Evolutionary conservation across 2,797 vertebrate genomes (phyloP), one percentile per base, ranked within the genome.

Genomic region (Brachyrhaphis roseni): DNA sequence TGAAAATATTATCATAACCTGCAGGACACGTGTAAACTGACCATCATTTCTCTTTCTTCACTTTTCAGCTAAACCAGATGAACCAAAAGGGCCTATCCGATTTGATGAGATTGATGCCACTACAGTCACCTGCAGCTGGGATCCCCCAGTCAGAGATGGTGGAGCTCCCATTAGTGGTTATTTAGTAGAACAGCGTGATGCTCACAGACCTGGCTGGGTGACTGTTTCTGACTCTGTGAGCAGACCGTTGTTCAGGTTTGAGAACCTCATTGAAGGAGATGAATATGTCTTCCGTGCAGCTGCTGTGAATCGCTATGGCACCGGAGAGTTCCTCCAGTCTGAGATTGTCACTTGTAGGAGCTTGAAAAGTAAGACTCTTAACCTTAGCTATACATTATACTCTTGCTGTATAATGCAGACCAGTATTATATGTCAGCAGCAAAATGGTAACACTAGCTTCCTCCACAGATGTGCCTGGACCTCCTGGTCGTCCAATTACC

Each of bases 231-330:
- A 98, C 86, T 97, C 98, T 39, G 97, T 99, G 83, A 99, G 97
- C 78, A 96, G 98, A 88, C 95, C 97, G 55, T 97, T 82, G 8
- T 99, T 97, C 92, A 98, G 97, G 84, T 99, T 99, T 88, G 95
- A 91, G 75, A 98, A 97, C 91, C 95, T 99, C 83, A 97, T 92
- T 36, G 98, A 99, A 93, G 96, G 97, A 89, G 96, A 97, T 66
- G 98, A 99, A 90, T 99, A 99, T 0, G 97, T 99, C 86, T 99
- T 99, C 97, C 97, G 98, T 47, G 97, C 97, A 57, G 98, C 98
- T 88, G 98, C 98, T 55, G 95, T 96, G 28, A 99, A 99, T 92
- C 97, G 95, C 82, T 99, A 98, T 13, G 98, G 98, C 83, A 97
- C 97, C 1, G 98, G 98, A 88, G 98, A 97, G 39, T 99, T 97